These are phyloP conservation scores for Cinara cedri DNA, from an alignment of 2,888 invertebrate genomes.

Conservation along the genomic window DNA sequence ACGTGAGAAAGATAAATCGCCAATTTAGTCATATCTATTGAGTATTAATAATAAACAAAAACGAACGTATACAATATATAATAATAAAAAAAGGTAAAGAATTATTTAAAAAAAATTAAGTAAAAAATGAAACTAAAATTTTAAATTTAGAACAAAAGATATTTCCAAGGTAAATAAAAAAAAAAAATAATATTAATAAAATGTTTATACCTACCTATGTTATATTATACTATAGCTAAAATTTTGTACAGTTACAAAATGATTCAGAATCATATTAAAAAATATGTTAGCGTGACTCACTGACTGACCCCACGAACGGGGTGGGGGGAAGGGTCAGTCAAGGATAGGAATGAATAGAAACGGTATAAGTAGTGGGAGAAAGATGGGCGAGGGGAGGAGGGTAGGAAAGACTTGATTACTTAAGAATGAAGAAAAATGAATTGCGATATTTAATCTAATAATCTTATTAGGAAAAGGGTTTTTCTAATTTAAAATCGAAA, in stretches of 20 bases:
- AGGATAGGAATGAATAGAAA: background rate
- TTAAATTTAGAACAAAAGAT: background rate
- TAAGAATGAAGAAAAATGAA: background rate
- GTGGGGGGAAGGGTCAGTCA: too few species aligned
- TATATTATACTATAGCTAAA: too few species aligned
- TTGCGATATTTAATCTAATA: background rate
- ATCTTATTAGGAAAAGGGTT: background rate
- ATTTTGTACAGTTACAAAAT: conserved; percentile 1
- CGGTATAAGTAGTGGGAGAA: background rate
- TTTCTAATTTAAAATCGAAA: background rate
- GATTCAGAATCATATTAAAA: conserved; percentile 1
- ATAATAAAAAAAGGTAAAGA: background rate
- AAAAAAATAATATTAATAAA: conserved; percentile 1
- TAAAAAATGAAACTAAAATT: conserved; percentile 7
- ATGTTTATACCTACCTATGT: background rate
- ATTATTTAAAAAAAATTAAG: conserved; percentile 11
- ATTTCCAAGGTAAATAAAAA: too few species aligned
- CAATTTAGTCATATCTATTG: background rate
- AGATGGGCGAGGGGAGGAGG: background rate
- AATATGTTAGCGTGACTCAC: background rate
- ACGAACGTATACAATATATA: conserved; percentile 8
- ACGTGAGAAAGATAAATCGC: background rate
- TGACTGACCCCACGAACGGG: too few species aligned
- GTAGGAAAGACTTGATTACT: background rate
- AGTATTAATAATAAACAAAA: conserved; percentile 10